Percentiles rank a stretch among this genome's conserved stretches.
Evolutionary conservation across 2,888 invertebrate species (phyloP).

Genomic region (Acanthosoma haemorrhoidale): DNA sequence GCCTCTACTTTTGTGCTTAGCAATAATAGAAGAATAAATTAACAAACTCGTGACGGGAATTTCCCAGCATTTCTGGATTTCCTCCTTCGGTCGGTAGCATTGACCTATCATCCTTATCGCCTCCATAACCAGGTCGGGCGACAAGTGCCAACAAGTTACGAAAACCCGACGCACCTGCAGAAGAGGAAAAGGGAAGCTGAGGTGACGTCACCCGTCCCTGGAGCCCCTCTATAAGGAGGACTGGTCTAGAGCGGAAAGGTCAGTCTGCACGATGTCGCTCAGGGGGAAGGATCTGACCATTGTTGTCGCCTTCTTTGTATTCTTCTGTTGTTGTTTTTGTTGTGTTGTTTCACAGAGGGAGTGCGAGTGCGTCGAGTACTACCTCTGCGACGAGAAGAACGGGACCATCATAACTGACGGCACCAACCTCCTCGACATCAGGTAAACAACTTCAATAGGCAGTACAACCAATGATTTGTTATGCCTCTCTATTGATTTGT

Average conservation of each 20-base stretch:
- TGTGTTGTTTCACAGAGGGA: background rate
- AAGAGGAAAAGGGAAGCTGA: background rate
- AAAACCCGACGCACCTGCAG: background rate
- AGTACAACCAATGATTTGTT: too few relatives aligned
- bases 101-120: too few relatives aligned
- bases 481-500: too few relatives aligned
- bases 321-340: background rate
- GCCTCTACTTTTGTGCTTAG: too few relatives aligned
- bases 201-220: background rate
- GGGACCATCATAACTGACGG: slow-evolving; percentile 23
- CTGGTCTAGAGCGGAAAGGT: background rate
- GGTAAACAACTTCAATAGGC: too few relatives aligned
- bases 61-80: too few relatives aligned
- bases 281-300: background rate
- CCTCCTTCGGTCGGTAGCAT: too few relatives aligned
- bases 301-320: background rate
- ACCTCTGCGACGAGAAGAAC: background rate
- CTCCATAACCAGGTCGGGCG: too few relatives aligned
- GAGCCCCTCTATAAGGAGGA: background rate
- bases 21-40: too few relatives aligned
- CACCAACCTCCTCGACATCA: background rate
- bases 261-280: background rate
- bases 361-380: slow-evolving; percentile 24
- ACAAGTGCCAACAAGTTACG: background rate
- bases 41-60: too few relatives aligned